These are phyloP conservation scores for Spheniscus mendiculus DNA, from an alignment of 2,113 vertebrate species.

Conservation along the genomic window DNA sequence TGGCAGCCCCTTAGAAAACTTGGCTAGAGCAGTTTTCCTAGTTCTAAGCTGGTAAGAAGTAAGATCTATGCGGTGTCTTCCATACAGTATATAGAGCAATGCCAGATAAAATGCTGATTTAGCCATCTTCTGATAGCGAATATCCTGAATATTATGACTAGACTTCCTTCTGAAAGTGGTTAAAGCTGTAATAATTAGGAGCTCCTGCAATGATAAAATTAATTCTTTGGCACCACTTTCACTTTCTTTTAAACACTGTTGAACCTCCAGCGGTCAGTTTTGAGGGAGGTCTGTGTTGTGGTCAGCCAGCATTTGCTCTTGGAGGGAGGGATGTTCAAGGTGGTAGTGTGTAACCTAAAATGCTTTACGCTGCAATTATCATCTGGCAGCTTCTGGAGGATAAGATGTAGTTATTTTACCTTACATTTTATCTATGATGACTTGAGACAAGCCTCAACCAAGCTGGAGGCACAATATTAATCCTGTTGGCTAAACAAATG, in stretches of 20 bases:
- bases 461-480: neutral
- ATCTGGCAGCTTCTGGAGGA: neutral
- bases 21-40: neutral
- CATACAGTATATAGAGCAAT: neutral
- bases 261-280: neutral
- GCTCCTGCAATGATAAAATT: neutral
- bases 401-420: neutral
- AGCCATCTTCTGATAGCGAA: neutral
- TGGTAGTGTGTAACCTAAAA: fast-evolving
- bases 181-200: neutral
- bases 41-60: neutral
- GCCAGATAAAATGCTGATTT: neutral
- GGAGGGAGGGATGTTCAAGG: no score
- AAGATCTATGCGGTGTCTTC: neutral
- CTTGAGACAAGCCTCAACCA: neutral
- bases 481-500: neutral
- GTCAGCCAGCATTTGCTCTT: neutral
- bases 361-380: neutral
- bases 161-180: neutral
- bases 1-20: neutral
- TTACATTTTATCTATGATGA: neutral
- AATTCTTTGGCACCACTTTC: neutral
- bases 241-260: no score
- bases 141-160: neutral
- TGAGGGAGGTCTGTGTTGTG: neutral